Evolutionary conservation across 53 echinoderm and acorn worm genomes (phyloP).

Genomic region (Actinopyga echinites): DNA sequence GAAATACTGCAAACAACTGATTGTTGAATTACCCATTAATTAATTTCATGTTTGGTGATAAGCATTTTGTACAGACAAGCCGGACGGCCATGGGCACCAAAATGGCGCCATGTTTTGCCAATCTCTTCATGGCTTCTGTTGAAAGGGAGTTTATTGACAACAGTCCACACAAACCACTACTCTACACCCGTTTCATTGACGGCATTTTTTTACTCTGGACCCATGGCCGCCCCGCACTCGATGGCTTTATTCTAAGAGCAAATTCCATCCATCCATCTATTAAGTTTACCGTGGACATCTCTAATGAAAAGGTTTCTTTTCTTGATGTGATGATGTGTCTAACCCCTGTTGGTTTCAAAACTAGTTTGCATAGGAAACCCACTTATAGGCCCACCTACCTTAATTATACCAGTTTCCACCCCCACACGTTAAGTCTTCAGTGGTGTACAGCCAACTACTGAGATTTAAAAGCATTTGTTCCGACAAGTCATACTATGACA

Average conservation of each 20-base stretch:
- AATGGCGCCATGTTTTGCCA: constrained; percentile 16
- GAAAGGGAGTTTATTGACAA: neutral
- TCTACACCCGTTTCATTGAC: constrained; percentile 28
- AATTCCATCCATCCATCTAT: neutral
- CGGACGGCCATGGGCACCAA: constrained; percentile 25
- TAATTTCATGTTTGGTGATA: neutral
- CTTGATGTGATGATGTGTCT: neutral
- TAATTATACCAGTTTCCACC: constrained; percentile 13
- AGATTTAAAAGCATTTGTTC: constrained; percentile 6
- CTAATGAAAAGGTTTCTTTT: neutral
- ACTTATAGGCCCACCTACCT: neutral
- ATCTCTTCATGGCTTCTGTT: neutral
- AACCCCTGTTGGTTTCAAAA: neutral
- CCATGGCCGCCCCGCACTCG: neutral
- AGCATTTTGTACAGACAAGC: neutral
- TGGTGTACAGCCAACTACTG: constrained; percentile 12
- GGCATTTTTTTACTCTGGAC: constrained; percentile 29
- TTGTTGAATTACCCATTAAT: too few relatives aligned
- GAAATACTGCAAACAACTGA: too few relatives aligned
- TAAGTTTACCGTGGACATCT: neutral
- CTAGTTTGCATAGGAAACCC: constrained; percentile 11
- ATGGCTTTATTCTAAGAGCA: neutral
- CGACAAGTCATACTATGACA: neutral
- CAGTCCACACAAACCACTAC: constrained; percentile 22
- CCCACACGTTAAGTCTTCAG: too few relatives aligned